A percentile compares a stretch with the other conserved stretches of the same genome.
phyloP scores from a whole-genome alignment of 2,888 invertebrate genomes.

The Flabesymbios commensalis region DNA sequence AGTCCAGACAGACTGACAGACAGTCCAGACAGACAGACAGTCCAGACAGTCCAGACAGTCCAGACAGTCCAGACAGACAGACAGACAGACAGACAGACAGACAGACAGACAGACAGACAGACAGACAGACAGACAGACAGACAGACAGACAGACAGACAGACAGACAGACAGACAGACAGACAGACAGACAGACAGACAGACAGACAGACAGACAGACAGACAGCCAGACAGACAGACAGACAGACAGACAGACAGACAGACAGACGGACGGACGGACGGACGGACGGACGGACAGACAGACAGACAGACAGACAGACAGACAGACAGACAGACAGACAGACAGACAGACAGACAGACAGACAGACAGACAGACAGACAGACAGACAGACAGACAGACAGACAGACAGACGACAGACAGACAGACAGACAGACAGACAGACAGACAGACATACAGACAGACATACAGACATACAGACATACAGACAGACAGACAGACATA shows the following conservation, averaged over 20 bases:
- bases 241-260: neutral
- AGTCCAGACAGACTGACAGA: conserved; percentile 11
- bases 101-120: conserved; percentile 6
- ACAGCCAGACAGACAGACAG: neutral
- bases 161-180: neutral
- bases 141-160: conserved; percentile 9
- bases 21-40: conserved; percentile 12
- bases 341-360: conserved; percentile 10
- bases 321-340: conserved; percentile 11
- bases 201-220: neutral
- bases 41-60: neutral
- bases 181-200: neutral
- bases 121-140: conserved; percentile 9
- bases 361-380: conserved; percentile 14
- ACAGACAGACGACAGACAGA: neutral
- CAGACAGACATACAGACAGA: conserved; percentile 2
- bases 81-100: conserved; percentile 14
- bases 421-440: conserved; percentile 14
- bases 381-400: neutral
- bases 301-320: conserved; percentile 4
- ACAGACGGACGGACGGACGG: neutral
- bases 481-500: conserved; percentile 3
- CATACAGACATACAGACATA: neutral
- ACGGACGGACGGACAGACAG: neutral
- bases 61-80: neutral